Conservation (phyloP, 1,140 invertebrate genomes). For the Drosophila orena region DNA sequence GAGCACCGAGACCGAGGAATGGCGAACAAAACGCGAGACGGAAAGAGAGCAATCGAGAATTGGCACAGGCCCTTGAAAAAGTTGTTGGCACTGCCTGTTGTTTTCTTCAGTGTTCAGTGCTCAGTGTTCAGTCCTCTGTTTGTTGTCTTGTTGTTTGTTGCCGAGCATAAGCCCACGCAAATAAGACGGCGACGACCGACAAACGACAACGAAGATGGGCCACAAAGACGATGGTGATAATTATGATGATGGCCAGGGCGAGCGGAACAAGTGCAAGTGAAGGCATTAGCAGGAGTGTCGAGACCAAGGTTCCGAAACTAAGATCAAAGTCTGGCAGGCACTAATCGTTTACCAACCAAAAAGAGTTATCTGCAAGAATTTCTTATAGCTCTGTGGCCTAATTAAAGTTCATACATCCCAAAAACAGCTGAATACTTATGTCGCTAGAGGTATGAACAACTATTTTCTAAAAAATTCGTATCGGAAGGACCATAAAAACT, state of each 20-base stretch:
- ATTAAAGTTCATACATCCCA: too few species aligned
- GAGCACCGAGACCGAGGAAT: neutral
- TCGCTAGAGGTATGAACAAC: too few species aligned
- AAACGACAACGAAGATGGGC: slow-evolving; percentile 24
- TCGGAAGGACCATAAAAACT: too few species aligned
- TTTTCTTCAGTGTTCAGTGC: slow-evolving; percentile 9
- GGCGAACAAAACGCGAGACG: slow-evolving; percentile 39
- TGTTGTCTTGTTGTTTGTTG: slow-evolving; percentile 4
- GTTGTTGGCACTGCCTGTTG: slow-evolving; percentile 13
- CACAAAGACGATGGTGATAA: slow-evolving; percentile 29
- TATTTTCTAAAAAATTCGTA: too few species aligned
- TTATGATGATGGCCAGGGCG: slow-evolving; percentile 25
- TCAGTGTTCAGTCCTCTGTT: slow-evolving; percentile 2
- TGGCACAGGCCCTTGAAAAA: slow-evolving; percentile 80
- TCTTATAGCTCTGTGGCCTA: too few species aligned
- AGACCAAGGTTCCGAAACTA: neutral
- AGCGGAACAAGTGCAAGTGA: slow-evolving; percentile 50
- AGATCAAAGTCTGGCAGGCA: neutral
- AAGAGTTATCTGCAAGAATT: neutral
- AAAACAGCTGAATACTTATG: too few species aligned
- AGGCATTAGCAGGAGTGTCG: slow-evolving; percentile 22
- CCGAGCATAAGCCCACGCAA: slow-evolving; percentile 61
- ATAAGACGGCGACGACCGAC: slow-evolving; percentile 40
- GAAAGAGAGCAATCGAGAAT: slow-evolving; percentile 58
- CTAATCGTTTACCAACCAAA: neutral